phyloP scores from a whole-genome alignment of 2,113 vertebrate species.

The Rissa tridactyla region DNA sequence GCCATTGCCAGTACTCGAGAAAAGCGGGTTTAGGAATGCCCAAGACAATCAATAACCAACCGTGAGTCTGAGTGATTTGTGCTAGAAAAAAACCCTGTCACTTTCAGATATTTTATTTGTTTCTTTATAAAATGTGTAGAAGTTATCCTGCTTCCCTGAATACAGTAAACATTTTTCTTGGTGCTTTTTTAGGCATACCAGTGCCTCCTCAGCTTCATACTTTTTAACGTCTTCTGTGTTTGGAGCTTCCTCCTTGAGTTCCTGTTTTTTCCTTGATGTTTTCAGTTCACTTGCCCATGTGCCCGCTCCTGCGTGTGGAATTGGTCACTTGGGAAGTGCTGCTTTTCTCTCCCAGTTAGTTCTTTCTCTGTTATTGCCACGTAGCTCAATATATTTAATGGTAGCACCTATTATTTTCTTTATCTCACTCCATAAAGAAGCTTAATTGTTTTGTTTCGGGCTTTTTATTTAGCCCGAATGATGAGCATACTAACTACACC shows the following conservation, averaged over 20 bases:
- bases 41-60: neutral
- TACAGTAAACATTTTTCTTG: neutral
- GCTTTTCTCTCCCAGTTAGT: neutral
- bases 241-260: neutral
- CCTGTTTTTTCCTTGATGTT: neutral
- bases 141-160: neutral
- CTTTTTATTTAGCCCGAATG: neutral
- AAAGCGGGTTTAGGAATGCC: neutral
- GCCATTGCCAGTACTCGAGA: rapidly evolving
- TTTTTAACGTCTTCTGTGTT: neutral
- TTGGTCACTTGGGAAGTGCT: neutral
- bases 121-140: neutral
- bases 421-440: neutral
- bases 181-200: neutral
- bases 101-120: neutral
- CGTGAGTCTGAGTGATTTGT: neutral
- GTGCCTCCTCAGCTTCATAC: neutral
- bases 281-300: neutral
- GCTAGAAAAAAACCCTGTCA: rapidly evolving
- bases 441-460: conserved; percentile 12
- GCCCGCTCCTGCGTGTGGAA: neutral
- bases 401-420: neutral
- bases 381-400: neutral
- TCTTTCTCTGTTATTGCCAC: neutral
- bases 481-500: neutral